Conservation (phyloP, 2,888 invertebrate species). For the Nesidiocoris tenuis region DNA sequence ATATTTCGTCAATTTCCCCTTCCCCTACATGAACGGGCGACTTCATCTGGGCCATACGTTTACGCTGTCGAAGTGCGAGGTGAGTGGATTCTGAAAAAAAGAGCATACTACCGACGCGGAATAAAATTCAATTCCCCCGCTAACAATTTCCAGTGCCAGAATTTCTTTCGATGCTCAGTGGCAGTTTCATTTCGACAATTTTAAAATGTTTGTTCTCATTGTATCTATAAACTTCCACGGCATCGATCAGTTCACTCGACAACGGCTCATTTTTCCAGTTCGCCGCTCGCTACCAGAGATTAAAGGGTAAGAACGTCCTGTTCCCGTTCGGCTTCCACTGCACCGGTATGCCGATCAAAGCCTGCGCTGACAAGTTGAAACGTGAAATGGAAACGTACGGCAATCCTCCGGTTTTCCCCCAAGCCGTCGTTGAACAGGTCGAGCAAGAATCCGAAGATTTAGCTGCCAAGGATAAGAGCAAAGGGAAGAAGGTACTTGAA, state of each 20-base stretch:
- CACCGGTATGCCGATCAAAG: constrained; percentile 99
- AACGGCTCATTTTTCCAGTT: constrained; percentile 64
- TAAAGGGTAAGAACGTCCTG: constrained; percentile 85
- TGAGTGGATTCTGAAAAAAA: no score
- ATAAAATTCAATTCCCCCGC: no score
- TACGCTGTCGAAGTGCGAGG: constrained; percentile 94
- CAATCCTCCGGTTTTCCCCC: constrained; percentile 86
- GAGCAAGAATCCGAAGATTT: constrained; percentile 57
- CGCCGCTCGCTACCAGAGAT: constrained; percentile 84
- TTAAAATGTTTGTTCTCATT: neutral
- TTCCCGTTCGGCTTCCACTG: constrained; percentile 99
- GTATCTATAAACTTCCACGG: no score
- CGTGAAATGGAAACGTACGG: constrained; percentile 90
- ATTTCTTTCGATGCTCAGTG: neutral
- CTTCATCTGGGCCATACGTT: constrained; percentile 97
- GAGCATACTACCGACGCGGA: no score
- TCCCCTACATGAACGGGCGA: constrained; percentile 98
- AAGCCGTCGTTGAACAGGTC: constrained; percentile 54
- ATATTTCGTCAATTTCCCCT: constrained; percentile 93
- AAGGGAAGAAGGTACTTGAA: constrained; percentile 80
- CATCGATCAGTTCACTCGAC: no score
- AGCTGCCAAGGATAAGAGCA: constrained; percentile 78
- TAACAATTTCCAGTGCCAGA: no score
- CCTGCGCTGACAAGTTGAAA: constrained; percentile 95
- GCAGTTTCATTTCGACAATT: no score